Percentiles rank a stretch among this genome's conserved stretches.
Evolutionary conservation across 2,888 invertebrate genomes (phyloP).

Genomic region (Thymelicus lineola): DNA sequence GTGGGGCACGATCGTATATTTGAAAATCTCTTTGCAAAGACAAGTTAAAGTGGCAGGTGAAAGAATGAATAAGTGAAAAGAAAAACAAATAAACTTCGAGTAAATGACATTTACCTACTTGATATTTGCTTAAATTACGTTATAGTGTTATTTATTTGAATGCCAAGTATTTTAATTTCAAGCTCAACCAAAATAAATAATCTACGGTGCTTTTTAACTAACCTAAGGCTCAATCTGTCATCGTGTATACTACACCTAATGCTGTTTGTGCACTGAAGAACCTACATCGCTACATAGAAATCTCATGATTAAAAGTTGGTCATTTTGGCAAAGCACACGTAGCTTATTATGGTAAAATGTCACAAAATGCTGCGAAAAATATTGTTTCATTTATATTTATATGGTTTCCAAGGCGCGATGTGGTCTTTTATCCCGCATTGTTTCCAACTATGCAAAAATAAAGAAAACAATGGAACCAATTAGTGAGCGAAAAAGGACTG

Average conservation of each 20-base stretch:
- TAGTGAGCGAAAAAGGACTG: conserved; percentile 33
- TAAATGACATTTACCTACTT: too few relatives aligned
- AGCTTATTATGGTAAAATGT: conserved; percentile 4
- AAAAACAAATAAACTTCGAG: too few relatives aligned
- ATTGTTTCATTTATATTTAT: not conserved
- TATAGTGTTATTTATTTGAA: too few relatives aligned
- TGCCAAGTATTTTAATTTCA: too few relatives aligned
- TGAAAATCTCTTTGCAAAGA: not conserved
- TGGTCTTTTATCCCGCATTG: conserved; percentile 18
- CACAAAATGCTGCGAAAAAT: not conserved
- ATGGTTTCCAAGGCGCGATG: not conserved
- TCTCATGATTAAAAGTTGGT: not conserved
- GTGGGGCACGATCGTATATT: not conserved
- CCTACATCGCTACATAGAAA: not conserved
- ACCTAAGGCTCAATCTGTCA: too few relatives aligned
- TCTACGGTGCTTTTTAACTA: too few relatives aligned
- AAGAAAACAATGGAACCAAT: conserved; percentile 36
- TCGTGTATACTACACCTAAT: too few relatives aligned
- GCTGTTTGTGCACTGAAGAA: too few relatives aligned
- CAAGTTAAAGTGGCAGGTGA: too few relatives aligned
- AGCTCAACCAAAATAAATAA: too few relatives aligned
- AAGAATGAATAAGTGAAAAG: too few relatives aligned
- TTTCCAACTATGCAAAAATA: conserved; percentile 10
- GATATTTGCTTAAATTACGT: too few relatives aligned
- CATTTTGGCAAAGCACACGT: not conserved